phyloP scores from a whole-genome alignment of 53 echinoderm and acorn worm species.

The Zoroaster sp. region DNA sequence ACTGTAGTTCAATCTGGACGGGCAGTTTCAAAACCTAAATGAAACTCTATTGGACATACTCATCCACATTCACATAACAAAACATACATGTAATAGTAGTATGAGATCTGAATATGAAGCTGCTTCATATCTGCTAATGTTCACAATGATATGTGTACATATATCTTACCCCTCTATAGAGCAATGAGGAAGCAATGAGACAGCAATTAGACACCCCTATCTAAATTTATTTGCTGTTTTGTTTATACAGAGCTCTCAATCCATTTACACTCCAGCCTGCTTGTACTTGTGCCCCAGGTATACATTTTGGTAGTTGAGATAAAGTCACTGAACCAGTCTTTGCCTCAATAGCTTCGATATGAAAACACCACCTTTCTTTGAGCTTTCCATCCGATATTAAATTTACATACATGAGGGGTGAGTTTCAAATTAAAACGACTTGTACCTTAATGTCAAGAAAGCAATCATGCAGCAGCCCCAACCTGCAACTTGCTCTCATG shows the following conservation, averaged over 20 bases:
- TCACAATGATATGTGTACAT: background rate
- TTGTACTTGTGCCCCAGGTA: background rate
- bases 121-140: background rate
- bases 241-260: background rate
- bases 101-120: background rate
- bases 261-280: background rate
- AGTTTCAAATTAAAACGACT: constrained; percentile 25
- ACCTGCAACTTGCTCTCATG: background rate
- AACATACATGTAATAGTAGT: background rate
- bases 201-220: background rate
- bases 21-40: too few relatives aligned
- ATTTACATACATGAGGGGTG: constrained; percentile 26
- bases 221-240: too few relatives aligned
- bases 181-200: background rate
- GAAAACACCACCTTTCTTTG: constrained; percentile 5
- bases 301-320: background rate
- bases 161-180: background rate
- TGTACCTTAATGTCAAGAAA: constrained; percentile 11
- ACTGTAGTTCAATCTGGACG: too few relatives aligned
- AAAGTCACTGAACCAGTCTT: background rate
- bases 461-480: constrained; percentile 6
- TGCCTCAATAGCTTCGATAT: background rate
- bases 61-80: background rate
- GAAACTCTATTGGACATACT: too few relatives aligned
- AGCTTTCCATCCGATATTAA: constrained; percentile 41